A percentile compares a stretch with the other conserved stretches of the same genome.
Evolutionary conservation across 1,140 invertebrate genomes (phyloP).

Genomic region (Galleria mellonella): DNA sequence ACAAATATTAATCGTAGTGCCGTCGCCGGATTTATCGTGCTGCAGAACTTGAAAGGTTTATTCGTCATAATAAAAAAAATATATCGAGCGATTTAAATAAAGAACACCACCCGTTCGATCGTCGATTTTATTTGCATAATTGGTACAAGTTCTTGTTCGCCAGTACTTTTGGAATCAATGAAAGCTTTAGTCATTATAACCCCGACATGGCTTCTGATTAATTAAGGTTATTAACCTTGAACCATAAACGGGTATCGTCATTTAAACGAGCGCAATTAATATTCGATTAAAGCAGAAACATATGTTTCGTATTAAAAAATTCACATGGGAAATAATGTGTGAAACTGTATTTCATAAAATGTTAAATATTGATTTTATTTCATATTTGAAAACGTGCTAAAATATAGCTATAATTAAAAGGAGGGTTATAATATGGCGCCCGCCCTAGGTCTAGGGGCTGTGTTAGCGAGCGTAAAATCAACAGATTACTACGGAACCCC

Average conservation of each 20-base stretch:
- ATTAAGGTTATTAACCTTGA: not conserved
- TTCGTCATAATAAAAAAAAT: not conserved
- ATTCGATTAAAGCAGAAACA: constrained; percentile 9
- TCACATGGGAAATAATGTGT: constrained; percentile 34
- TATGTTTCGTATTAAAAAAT: constrained; percentile 12
- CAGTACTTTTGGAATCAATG: not conserved
- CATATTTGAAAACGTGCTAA: constrained; percentile 54
- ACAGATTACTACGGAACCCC: constrained; percentile 64
- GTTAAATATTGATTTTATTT: constrained; percentile 53
- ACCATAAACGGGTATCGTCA: not conserved
- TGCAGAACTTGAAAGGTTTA: not conserved
- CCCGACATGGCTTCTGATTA: too few species aligned
- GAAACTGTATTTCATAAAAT: constrained; percentile 36
- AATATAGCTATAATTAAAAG: constrained; percentile 52
- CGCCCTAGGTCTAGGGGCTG: constrained; percentile 14
- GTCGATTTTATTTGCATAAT: not conserved
- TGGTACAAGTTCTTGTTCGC: not conserved
- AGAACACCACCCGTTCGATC: too few species aligned
- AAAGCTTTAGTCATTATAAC: too few species aligned
- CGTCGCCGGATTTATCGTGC: constrained; percentile 28
- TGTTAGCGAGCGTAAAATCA: constrained; percentile 61
- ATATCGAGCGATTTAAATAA: not conserved
- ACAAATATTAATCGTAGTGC: constrained; percentile 48
- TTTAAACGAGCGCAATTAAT: constrained; percentile 3
- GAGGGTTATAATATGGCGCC: constrained; percentile 29